phyloP scores from a whole-genome alignment of 2,888 invertebrate genomes.

The Eristalis tenax region DNA sequence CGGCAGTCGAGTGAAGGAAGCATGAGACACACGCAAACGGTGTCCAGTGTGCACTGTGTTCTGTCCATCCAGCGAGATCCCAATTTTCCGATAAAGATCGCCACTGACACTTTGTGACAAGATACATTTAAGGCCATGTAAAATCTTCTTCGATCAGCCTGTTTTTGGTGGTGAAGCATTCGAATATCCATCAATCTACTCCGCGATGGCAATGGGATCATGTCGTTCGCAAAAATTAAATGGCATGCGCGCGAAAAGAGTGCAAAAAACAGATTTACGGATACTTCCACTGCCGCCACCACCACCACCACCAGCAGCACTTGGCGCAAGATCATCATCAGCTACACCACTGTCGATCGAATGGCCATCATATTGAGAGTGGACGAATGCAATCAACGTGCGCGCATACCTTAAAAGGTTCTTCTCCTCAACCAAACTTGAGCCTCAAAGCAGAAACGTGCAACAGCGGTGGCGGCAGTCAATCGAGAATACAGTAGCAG shows the following conservation, averaged over 20 bases:
- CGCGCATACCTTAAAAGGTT: slow-evolving; percentile 66
- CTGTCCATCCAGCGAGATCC: slow-evolving; percentile 52
- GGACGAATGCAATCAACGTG: slow-evolving; percentile 63
- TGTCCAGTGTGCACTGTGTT: neutral
- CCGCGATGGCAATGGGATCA: slow-evolving; percentile 61
- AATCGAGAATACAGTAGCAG: slow-evolving; percentile 64
- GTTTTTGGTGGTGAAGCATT: slow-evolving; percentile 67
- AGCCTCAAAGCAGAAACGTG: slow-evolving; percentile 34
- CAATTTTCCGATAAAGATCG: slow-evolving; percentile 73
- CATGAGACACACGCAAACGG: slow-evolving; percentile 43
- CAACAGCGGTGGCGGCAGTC: slow-evolving; percentile 28
- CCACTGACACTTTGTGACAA: slow-evolving; percentile 72
- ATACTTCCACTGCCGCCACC: slow-evolving; percentile 5
- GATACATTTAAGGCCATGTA: slow-evolving; percentile 72
- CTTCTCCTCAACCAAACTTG: slow-evolving; percentile 27
- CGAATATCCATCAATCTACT: slow-evolving; percentile 70
- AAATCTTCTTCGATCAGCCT: slow-evolving; percentile 67
- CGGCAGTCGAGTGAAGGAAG: slow-evolving; percentile 41
- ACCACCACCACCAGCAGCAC: slow-evolving; percentile 39
- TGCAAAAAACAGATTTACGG: slow-evolving; percentile 14
- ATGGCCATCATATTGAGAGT: slow-evolving; percentile 18
- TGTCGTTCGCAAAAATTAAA: slow-evolving; percentile 70
- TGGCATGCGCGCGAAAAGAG: slow-evolving; percentile 63
- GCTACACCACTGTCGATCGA: slow-evolving; percentile 33
- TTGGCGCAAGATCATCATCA: slow-evolving; percentile 67